Percentiles rank a stretch among this genome's conserved stretches.
These are phyloP conservation scores for Nowickia ferox DNA, from an alignment of 2,888 invertebrate species.

Conservation along the genomic window DNA sequence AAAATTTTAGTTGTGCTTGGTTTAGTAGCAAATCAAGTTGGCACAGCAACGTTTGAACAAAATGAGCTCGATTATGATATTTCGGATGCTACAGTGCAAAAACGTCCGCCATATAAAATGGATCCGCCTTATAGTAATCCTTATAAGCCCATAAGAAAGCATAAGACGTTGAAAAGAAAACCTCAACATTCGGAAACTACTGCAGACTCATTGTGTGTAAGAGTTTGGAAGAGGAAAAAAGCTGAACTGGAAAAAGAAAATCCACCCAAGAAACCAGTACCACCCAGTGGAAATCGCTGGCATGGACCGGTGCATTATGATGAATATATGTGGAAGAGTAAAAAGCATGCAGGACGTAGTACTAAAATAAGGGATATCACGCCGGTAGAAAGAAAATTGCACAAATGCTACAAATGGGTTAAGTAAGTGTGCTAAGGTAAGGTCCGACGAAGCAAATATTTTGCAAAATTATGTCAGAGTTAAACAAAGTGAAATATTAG, in stretches of 20 bases:
- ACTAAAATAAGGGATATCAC: conserved; percentile 47
- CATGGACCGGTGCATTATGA: conserved; percentile 60
- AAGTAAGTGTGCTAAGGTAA: conserved; percentile 28
- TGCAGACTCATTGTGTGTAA: conserved; percentile 47
- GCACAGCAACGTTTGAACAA: background rate
- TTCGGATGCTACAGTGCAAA: conserved; percentile 44
- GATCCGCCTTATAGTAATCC: conserved; percentile 52
- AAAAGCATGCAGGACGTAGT: background rate
- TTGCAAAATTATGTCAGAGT: no score
- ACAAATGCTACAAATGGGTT: conserved; percentile 67
- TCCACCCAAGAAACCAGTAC: conserved; percentile 49
- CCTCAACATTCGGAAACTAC: background rate
- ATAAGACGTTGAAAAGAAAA: conserved; percentile 1
- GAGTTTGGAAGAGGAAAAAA: conserved; percentile 50
- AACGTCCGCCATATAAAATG: conserved; percentile 49
- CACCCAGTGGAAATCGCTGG: conserved; percentile 63
- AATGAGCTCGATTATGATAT: conserved; percentile 49
- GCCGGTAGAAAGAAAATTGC: conserved; percentile 53
- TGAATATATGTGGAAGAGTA: conserved; percentile 36
- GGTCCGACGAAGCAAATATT: background rate
- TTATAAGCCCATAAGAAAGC: conserved; percentile 39
- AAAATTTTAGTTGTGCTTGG: conserved; percentile 18
- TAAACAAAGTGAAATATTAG: no score
- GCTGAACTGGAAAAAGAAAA: conserved; percentile 58
- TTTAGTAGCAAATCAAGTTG: background rate